Conservation (phyloP, 2,888 invertebrate genomes). For the Tipula confusa region DNA sequence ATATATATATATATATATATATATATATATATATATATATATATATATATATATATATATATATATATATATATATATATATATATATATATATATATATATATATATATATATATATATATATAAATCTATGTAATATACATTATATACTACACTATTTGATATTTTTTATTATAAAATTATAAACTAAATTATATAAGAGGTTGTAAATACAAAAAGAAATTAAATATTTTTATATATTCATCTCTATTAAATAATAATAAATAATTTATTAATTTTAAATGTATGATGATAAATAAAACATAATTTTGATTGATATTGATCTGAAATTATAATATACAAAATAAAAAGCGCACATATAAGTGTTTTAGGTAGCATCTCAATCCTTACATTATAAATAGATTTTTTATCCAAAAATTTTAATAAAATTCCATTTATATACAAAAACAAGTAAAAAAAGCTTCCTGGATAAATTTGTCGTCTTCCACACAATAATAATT, state of each 20-base stretch:
- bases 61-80: too few species aligned
- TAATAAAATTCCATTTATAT: neutral
- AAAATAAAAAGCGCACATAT: neutral
- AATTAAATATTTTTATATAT: neutral
- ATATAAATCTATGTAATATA: too few species aligned
- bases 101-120: too few species aligned
- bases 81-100: too few species aligned
- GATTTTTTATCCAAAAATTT: neutral
- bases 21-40: too few species aligned
- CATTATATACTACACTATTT: neutral
- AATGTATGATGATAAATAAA: neutral
- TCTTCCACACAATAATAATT: neutral
- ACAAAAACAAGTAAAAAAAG: neutral
- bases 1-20: too few species aligned
- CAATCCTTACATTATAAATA: neutral
- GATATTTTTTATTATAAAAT: neutral
- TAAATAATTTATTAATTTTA: neutral
- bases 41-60: too few species aligned
- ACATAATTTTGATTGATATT: neutral
- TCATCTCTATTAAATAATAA: neutral
- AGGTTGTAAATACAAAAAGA: neutral
- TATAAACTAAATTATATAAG: neutral
- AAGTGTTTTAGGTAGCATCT: neutral
- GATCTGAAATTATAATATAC: neutral
- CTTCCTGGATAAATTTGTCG: neutral